These are phyloP conservation scores for Formicarius rufipectus DNA, from an alignment of 2,113 vertebrate genomes.

Conservation along the genomic window DNA sequence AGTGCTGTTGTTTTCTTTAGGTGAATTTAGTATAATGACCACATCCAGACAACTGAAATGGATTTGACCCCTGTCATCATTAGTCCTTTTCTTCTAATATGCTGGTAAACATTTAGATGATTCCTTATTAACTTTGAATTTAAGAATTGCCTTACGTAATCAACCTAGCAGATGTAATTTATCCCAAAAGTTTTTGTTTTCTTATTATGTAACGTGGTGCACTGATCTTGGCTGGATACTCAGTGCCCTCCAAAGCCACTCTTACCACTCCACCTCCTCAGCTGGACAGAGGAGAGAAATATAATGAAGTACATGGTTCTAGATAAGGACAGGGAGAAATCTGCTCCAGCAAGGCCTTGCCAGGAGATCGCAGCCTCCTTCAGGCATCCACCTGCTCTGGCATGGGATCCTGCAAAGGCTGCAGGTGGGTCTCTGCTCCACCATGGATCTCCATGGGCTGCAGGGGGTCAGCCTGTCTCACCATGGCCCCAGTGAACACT, in stretches of 20 bases:
- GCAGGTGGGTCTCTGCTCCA: too few species aligned
- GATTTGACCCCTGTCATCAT: not conserved
- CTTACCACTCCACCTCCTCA: not conserved
- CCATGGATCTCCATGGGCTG: too few species aligned
- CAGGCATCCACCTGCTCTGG: too few species aligned
- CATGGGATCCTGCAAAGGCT: too few species aligned
- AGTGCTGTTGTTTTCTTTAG: not conserved
- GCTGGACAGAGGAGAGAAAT: not conserved
- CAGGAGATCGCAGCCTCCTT: too few species aligned
- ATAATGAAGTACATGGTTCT: not conserved
- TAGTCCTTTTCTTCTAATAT: not conserved
- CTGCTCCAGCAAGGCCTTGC: not conserved
- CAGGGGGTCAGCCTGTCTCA: too few species aligned
- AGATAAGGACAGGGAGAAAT: not conserved
- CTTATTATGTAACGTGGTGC: not conserved
- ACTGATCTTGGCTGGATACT: not conserved
- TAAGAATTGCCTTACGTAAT: not conserved
- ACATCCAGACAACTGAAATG: not conserved
- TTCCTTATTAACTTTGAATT: not conserved
- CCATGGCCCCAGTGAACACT: too few species aligned
- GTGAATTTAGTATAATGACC: not conserved
- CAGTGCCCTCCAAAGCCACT: not conserved
- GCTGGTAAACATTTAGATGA: not conserved
- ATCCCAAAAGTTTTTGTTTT: not conserved
- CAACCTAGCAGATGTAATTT: not conserved